Percentiles rank a stretch among this genome's conserved stretches.
These are phyloP conservation scores for Myiozetetes cayanensis DNA, from an alignment of 2,113 vertebrate genomes.

Conservation along the genomic window DNA sequence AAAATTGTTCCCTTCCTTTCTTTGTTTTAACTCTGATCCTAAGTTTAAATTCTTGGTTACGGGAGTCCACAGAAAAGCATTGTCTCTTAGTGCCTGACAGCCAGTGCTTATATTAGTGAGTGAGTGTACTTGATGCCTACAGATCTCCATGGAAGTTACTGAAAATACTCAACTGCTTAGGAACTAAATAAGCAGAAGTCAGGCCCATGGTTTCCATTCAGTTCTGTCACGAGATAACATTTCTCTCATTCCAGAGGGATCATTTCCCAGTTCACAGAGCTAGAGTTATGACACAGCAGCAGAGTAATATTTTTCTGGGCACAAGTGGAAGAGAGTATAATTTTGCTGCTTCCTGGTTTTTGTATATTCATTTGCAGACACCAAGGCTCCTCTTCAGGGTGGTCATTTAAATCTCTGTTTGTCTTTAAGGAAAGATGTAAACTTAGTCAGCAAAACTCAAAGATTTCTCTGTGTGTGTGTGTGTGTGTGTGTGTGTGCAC, in stretches of 20 bases:
- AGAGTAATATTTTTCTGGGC: slow-evolving; percentile 14
- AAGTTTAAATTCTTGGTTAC: not conserved
- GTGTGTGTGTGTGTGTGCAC: not conserved
- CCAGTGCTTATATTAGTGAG: not conserved
- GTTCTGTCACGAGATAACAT: not conserved
- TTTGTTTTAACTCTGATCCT: not conserved
- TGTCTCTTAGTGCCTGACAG: not conserved
- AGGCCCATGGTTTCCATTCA: not conserved
- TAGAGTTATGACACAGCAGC: not conserved
- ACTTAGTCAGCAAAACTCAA: not conserved
- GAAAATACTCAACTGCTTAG: not conserved
- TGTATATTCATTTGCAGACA: slow-evolving; percentile 34
- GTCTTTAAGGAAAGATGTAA: not conserved
- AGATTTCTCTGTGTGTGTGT: not conserved
- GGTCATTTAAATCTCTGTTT: not conserved
- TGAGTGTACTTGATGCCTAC: not conserved
- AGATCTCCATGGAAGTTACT: not conserved
- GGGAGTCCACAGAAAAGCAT: not conserved
- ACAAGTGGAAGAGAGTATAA: not conserved
- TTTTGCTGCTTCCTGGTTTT: not conserved
- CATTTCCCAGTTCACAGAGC: not conserved
- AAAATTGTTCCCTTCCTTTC: slow-evolving; percentile 4
- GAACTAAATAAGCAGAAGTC: not conserved
- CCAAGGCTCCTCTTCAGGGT: not conserved
- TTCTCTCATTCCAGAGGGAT: slow-evolving; percentile 17